A percentile compares a stretch with the other conserved stretches of the same genome.
phyloP scores from a whole-genome alignment of 2,797 vertebrate genomes.

The Tadarida brasiliensis region DNA sequence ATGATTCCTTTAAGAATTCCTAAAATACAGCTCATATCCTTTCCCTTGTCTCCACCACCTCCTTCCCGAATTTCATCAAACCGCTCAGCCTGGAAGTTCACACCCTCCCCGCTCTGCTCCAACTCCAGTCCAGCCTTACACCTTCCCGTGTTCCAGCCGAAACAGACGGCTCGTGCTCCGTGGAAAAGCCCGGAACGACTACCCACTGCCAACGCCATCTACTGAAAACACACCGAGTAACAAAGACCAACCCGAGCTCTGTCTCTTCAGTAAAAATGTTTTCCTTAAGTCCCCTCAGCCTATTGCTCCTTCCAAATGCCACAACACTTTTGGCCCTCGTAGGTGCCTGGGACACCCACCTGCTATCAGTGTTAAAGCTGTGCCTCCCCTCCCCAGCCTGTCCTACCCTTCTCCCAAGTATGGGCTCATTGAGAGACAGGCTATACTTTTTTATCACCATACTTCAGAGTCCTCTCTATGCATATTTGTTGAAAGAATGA shows the following conservation, averaged over 20 bases:
- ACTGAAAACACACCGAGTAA: not conserved
- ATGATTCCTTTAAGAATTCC: slow-evolving; percentile 36
- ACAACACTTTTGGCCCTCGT: not conserved
- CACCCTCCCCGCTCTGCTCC: not conserved
- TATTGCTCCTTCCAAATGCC: not conserved
- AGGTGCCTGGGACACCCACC: not conserved
- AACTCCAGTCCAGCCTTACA: not conserved
- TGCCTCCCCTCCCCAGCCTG: not conserved
- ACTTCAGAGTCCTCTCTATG: not conserved
- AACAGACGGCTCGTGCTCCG: rapidly evolving
- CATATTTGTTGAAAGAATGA: not conserved
- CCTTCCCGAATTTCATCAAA: not conserved
- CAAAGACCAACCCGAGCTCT: not conserved
- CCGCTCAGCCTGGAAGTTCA: slow-evolving; percentile 18
- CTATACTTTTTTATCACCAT: not conserved
- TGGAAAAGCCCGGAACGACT: not conserved
- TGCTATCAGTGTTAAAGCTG: not conserved
- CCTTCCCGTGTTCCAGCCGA: not conserved
- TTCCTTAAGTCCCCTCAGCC: not conserved
- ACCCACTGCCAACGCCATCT: not conserved
- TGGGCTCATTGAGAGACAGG: not conserved
- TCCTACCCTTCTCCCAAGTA: not conserved
- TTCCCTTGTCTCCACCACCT: not conserved
- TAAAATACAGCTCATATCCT: slow-evolving; percentile 60
- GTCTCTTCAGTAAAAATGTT: not conserved